Evolutionary conservation across 2,797 vertebrate genomes (phyloP).

Genomic region (Lepus townsendii): DNA sequence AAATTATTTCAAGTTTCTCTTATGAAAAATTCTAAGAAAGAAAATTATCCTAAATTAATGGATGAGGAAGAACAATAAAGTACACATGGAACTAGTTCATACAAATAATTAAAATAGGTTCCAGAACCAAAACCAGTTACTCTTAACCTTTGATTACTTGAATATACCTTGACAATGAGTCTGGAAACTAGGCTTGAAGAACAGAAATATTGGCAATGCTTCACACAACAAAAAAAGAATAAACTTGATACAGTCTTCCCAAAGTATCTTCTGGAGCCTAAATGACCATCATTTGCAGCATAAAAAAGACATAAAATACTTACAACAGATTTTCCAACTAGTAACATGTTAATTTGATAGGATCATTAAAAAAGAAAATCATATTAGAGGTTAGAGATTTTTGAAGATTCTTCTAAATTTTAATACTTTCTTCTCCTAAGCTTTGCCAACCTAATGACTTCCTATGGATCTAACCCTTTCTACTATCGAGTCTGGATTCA

Average conservation of each 20-base stretch:
- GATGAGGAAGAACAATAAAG: not conserved
- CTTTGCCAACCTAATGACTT: not conserved
- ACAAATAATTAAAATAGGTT: not conserved
- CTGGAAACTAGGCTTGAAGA: not conserved
- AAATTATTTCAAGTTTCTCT: not conserved
- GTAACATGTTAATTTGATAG: conserved; percentile 14
- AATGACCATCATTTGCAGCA: not conserved
- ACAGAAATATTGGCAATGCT: not conserved
- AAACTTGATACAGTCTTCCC: not conserved
- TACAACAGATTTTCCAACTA: not conserved
- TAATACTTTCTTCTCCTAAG: not conserved
- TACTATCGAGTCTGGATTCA: not conserved
- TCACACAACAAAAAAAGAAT: not conserved
- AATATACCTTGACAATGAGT: not conserved
- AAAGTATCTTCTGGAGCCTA: not conserved
- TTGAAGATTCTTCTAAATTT: not conserved
- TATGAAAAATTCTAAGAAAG: not conserved
- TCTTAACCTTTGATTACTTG: not conserved
- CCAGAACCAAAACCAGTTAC: not conserved
- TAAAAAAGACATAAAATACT: not conserved
- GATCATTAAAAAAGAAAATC: not conserved
- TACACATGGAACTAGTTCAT: not conserved
- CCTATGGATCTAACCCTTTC: not conserved
- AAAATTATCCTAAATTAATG: not conserved
- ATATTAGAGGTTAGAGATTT: not conserved